Base-by-base conservation (phyloP, 2,888 invertebrate species). In the Ennomos quercinarius region DNA sequence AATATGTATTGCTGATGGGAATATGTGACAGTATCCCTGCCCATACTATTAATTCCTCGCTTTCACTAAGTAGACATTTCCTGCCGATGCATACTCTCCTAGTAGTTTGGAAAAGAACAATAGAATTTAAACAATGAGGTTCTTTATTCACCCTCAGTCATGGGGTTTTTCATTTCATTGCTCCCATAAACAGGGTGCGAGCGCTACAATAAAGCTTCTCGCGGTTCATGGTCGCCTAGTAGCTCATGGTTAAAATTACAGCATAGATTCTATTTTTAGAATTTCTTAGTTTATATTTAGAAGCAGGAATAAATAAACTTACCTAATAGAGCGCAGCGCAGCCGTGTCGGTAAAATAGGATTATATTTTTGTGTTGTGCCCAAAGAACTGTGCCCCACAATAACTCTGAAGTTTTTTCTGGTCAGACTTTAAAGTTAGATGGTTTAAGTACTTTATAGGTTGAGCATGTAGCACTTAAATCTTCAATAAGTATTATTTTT, bases 181-280 rank as follows among this genome's bases (percentile, higher is more conserved):
- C 55, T 52, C 43, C 58, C 49, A 55, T 55, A 58, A 44, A 45
- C 49, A 58, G 57, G 61, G 63, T 59, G 48, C 13, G 46, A 27
- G 27, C 47, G 45, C 41, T 42, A 4, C 12, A 45, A 10, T 50
- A 41, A 51, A 51, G 46, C 48, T 60, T 41, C 58, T 57, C 27
- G n/a, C 37, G 35, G 41, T 53, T 65, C 47, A 56, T 66, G 61
- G 35, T 48, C 34, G 41, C 64, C 60, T 65, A 49, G 61, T 68
- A 64, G 38, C 34, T 49, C 47, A 65, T 64, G 63, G 64, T 60
- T 63, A 58, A 63, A 63, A 68, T 65, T 27, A 64, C 48, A 66
- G 49, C 63, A 52, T 63, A 38, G 54, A 10, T 55, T 55, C 55
- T 60, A 50, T 60, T 60, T 55, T 45, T 60, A 45, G 44, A 12